phyloP scores from a whole-genome alignment of 2,888 invertebrate genomes.

The Dioctria linearis region DNA sequence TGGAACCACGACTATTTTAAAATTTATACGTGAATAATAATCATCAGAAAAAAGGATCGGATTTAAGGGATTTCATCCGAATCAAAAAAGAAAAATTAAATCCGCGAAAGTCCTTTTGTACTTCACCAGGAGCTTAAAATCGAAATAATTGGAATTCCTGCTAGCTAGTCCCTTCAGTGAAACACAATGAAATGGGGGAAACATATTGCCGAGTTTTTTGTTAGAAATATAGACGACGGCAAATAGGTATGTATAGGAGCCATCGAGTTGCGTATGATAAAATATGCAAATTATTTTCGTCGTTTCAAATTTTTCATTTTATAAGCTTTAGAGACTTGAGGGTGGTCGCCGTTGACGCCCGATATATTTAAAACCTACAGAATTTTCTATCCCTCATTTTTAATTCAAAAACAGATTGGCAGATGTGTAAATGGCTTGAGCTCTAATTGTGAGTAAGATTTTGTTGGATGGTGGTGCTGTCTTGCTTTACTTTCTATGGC shows the following conservation, averaged over 20 bases:
- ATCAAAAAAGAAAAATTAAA: slow-evolving; percentile 49
- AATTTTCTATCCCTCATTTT: slow-evolving; percentile 26
- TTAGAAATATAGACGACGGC: background rate
- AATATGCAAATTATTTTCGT: slow-evolving; percentile 53
- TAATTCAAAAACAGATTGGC: slow-evolving; percentile 50
- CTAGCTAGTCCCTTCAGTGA: slow-evolving; percentile 29
- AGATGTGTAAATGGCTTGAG: slow-evolving; percentile 48
- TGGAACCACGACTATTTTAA: slow-evolving; percentile 25
- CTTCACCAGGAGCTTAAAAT: slow-evolving; percentile 50
- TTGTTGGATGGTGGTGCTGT: slow-evolving; percentile 16
- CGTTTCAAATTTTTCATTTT: slow-evolving; percentile 48
- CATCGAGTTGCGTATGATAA: slow-evolving; percentile 38
- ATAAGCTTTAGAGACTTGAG: slow-evolving; percentile 30
- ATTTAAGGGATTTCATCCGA: slow-evolving; percentile 44
- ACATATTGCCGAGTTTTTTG: slow-evolving; percentile 35
- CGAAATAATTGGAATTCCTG: slow-evolving; percentile 52
- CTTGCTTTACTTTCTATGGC: slow-evolving; percentile 7
- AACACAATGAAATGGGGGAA: slow-evolving; percentile 24
- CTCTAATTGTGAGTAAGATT: slow-evolving; percentile 52
- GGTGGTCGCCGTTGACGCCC: slow-evolving; percentile 16
- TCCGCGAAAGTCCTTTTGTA: slow-evolving; percentile 49
- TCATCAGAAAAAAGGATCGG: slow-evolving; percentile 41
- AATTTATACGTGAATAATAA: slow-evolving; percentile 29
- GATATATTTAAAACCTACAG: background rate
- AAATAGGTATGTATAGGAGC: background rate